A percentile compares a stretch with the other conserved stretches of the same genome.
Evolutionary conservation across 2,113 vertebrate genomes (phyloP).

Genomic region (Notothenia rossii): DNA sequence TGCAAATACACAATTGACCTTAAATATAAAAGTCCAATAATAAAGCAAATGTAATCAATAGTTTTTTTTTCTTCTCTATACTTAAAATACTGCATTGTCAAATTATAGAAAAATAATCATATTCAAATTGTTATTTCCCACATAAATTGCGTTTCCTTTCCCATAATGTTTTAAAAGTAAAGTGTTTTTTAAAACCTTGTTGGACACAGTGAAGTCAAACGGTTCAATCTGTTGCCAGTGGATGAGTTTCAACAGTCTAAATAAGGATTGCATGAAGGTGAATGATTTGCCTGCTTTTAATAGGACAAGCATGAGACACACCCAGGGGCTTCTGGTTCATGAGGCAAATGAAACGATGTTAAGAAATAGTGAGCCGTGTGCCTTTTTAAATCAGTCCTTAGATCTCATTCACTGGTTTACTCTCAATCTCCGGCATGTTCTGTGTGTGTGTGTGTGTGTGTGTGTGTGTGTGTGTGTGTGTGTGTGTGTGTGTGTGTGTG

Average conservation of each 20-base stretch:
- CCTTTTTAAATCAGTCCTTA: slow-evolving; percentile 1
- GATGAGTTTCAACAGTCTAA: slow-evolving; percentile 27
- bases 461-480: not conserved
- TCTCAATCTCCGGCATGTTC: not conserved
- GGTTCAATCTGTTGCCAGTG: slow-evolving; percentile 11
- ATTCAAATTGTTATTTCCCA: not conserved
- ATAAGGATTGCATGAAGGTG: slow-evolving; percentile 23
- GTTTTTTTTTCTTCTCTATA: not conserved
- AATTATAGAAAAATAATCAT: not conserved
- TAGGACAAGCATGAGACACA: slow-evolving; percentile 50
- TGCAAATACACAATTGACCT: not conserved
- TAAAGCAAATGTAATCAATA: not conserved
- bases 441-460: not conserved
- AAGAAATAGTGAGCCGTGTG: slow-evolving; percentile 34
- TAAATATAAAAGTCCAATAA: not conserved
- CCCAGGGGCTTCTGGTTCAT: slow-evolving; percentile 44
- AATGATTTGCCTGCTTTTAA: slow-evolving; percentile 56
- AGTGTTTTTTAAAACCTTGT: not conserved
- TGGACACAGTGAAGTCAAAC: not conserved
- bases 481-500: not conserved
- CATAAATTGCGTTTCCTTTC: not conserved
- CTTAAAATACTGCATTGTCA: no score
- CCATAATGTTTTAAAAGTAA: not conserved
- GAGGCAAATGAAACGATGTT: not conserved
- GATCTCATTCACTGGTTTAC: slow-evolving; percentile 5